phyloP scores from a whole-genome alignment of 2,888 invertebrate species.

The Dasysyrphus albostriatus region DNA sequence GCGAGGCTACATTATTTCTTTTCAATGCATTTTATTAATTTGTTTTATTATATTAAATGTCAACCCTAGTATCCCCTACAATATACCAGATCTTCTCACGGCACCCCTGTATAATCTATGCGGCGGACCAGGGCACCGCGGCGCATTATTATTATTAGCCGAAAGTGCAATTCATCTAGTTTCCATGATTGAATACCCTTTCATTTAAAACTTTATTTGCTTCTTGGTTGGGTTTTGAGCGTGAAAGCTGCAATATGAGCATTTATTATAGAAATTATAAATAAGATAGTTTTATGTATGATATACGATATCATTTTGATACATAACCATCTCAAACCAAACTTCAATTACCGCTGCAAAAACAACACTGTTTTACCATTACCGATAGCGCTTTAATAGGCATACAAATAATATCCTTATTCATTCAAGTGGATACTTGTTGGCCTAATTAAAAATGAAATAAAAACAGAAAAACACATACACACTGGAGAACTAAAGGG shows the following conservation, averaged over 20 bases:
- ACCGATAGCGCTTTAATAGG: slow-evolving; percentile 21
- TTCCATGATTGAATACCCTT: no score
- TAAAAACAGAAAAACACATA: slow-evolving; percentile 12
- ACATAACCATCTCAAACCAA: not conserved
- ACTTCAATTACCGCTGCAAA: slow-evolving; percentile 19
- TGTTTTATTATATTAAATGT: no score
- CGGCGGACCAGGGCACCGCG: no score
- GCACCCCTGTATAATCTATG: no score
- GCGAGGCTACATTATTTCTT: no score
- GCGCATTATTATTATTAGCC: no score
- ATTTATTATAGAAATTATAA: not conserved
- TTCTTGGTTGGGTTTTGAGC: not conserved
- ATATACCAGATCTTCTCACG: no score
- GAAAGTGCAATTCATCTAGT: not conserved
- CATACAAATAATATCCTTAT: slow-evolving; percentile 62
- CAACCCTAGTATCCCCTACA: no score
- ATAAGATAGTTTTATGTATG: not conserved
- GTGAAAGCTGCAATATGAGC: no score
- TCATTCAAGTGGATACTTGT: slow-evolving; percentile 67
- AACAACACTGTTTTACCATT: slow-evolving; percentile 26
- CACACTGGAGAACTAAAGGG: slow-evolving; percentile 9
- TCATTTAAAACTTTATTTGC: not conserved
- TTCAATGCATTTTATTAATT: no score
- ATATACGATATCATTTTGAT: not conserved
- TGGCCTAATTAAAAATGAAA: slow-evolving; percentile 67